phyloP scores from a whole-genome alignment of 1,140 invertebrate species.

The Lucilia sericata region DNA sequence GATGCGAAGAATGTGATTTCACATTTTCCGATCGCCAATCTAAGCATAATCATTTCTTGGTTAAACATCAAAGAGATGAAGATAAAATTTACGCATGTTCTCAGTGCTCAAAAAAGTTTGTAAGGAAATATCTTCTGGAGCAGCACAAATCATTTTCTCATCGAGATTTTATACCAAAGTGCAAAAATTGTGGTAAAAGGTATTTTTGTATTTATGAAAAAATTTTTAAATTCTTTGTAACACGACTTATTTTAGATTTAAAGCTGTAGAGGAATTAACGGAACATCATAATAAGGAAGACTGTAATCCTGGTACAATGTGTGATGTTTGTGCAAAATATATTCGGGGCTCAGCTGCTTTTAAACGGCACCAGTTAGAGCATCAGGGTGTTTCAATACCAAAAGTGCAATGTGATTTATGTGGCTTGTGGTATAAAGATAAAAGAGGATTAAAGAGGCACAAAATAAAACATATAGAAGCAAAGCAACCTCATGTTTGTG shows the following conservation, averaged over 20 bases:
- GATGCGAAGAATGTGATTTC: conserved; percentile 58
- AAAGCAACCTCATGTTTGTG: conserved; percentile 55
- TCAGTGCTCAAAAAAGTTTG: conserved; percentile 62
- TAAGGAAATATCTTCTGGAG: conserved; percentile 58
- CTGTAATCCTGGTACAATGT: conserved; percentile 55
- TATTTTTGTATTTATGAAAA: background rate
- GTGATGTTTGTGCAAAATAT: conserved; percentile 64
- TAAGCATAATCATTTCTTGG: conserved; percentile 57
- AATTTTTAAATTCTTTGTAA: background rate
- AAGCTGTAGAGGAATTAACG: conserved; percentile 7
- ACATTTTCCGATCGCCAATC: conserved; percentile 63
- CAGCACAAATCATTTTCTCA: conserved; percentile 59
- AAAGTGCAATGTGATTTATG: conserved; percentile 65
- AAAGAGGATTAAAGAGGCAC: conserved; percentile 63
- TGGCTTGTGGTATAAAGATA: conserved; percentile 65
- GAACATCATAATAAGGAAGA: conserved; percentile 4
- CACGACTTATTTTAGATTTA: conserved; percentile 47
- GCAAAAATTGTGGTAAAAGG: conserved; percentile 33
- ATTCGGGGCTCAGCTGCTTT: conserved; percentile 59
- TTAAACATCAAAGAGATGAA: conserved; percentile 59
- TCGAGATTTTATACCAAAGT: conserved; percentile 55
- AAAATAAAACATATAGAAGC: conserved; percentile 57
- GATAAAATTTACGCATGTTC: conserved; percentile 62
- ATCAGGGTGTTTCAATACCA: conserved; percentile 57
- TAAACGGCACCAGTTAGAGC: conserved; percentile 61